These are phyloP conservation scores for Planiliza haematocheilus DNA, from an alignment of 2,113 vertebrate genomes.

Conservation along the genomic window DNA sequence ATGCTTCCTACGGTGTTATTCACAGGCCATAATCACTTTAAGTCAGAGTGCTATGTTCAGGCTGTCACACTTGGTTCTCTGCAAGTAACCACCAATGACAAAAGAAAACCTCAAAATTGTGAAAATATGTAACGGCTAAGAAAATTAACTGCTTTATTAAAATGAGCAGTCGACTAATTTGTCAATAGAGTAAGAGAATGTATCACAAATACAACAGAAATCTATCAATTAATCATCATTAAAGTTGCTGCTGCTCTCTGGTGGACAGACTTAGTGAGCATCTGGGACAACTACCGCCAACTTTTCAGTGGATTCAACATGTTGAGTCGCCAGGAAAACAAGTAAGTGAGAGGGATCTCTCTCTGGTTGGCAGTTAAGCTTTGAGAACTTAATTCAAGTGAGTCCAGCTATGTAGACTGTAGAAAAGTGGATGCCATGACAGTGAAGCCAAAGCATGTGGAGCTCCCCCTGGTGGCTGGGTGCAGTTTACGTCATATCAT, in stretches of 20 bases:
- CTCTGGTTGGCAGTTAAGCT: too few species aligned
- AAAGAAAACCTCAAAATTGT: background rate
- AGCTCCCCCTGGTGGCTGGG: too few species aligned
- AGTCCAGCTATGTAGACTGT: too few species aligned
- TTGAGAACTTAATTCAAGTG: too few species aligned
- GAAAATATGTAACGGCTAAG: background rate
- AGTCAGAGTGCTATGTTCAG: constrained; percentile 6
- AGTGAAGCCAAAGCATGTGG: too few species aligned
- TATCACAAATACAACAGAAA: background rate
- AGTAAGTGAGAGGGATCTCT: too few species aligned
- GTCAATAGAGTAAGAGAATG: too few species aligned
- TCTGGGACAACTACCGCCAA: too few species aligned
- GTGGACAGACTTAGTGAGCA: background rate
- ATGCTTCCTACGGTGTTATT: constrained; percentile 33
- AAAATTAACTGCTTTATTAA: background rate
- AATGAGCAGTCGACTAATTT: background rate
- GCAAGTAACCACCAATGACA: background rate
- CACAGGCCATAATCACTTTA: constrained; percentile 42
- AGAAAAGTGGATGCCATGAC: too few species aligned
- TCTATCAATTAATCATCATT: background rate
- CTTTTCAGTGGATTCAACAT: too few species aligned
- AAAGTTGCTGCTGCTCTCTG: background rate
- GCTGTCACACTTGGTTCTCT: constrained; percentile 2
- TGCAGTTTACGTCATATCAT: too few species aligned
- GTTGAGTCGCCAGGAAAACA: too few species aligned